Evolutionary conservation across 2,797 vertebrate species (phyloP).

Genomic region (Spondyliosoma cantharus): DNA sequence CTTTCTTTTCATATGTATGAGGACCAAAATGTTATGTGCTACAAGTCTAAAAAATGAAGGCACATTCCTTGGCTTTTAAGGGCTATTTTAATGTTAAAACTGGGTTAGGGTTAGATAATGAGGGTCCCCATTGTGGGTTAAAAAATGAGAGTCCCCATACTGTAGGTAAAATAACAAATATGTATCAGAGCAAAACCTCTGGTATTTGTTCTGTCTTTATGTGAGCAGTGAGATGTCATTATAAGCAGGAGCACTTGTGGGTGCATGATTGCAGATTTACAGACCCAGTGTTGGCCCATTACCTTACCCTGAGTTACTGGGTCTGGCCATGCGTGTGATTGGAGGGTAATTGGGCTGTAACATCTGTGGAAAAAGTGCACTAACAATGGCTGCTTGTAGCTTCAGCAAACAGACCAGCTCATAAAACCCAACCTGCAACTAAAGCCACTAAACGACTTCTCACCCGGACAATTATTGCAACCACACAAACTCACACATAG

Average conservation of each 20-base stretch:
- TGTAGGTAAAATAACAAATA: neutral
- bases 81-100: neutral
- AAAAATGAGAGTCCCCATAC: neutral
- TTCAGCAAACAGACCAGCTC: slow-evolving; percentile 58
- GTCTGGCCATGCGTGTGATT: slow-evolving; percentile 58
- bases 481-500: slow-evolving; percentile 11
- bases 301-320: slow-evolving; percentile 19
- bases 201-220: neutral
- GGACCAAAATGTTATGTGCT: neutral
- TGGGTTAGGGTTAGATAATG: too few relatives aligned
- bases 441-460: slow-evolving; percentile 56
- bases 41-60: neutral
- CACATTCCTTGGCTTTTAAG: neutral
- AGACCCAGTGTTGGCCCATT: slow-evolving; percentile 33
- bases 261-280: slow-evolving; percentile 33
- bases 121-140: neutral
- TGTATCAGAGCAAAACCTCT: neutral
- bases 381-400: slow-evolving; percentile 62
- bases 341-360: slow-evolving; percentile 61
- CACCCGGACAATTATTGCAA: slow-evolving; percentile 42
- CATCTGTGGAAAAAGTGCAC: slow-evolving; percentile 50
- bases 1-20: neutral
- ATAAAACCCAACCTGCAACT: slow-evolving; percentile 51
- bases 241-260: slow-evolving; percentile 13
- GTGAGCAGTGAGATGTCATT: neutral